Evolutionary conservation across 2,888 invertebrate species (phyloP), one percentile per base, ranked within the genome.

Genomic region (Holacanthella duospinosa): DNA sequence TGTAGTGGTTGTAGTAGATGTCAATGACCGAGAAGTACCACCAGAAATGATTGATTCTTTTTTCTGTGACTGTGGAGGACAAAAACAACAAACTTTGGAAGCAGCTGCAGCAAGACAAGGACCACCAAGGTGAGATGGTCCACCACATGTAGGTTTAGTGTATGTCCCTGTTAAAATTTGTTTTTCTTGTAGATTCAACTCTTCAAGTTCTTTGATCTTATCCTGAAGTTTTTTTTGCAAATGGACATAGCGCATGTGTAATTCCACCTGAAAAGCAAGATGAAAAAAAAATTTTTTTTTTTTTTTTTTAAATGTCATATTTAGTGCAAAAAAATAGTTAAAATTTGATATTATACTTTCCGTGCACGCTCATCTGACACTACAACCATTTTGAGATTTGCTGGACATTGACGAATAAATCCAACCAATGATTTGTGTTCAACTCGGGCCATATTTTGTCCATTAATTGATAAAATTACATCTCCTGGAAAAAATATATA

Each of bases 351-450:
- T 16, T 9, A 36, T 75, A 90, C 89, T 83, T 95, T 96, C 66
- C 91, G 83, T 1, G 94, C 93, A 75, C 95, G 93, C 77, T 96
- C 93, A 80, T 96, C 95, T 76, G 94, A 95, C 43, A 95, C 84
- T 19, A 96, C 95, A 28, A 95, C 94, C 88, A 95, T 91, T 61
- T 95, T 83, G 89, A 96, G 91, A 69, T 90, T 83, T 26, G 88
- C 82, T 75, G 91, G 91, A 79, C 93, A 91, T 75, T 85, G 84
- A 78, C 89, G 90, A 71, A 96, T 94, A 75, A 89, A 91, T 74
- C 85, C 85, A n/a, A 96, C 94, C 70, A 96, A 82, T 59, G 89
- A 86, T 75, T 89, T 86, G 78, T 96, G 96, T 75, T 93, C 92
- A n/a, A 90, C 88, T 73, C 89, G 86, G 77, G 94, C 94, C 84